Base-by-base conservation (phyloP, 2,888 invertebrate species). In the Rhagonycha lutea region DNA sequence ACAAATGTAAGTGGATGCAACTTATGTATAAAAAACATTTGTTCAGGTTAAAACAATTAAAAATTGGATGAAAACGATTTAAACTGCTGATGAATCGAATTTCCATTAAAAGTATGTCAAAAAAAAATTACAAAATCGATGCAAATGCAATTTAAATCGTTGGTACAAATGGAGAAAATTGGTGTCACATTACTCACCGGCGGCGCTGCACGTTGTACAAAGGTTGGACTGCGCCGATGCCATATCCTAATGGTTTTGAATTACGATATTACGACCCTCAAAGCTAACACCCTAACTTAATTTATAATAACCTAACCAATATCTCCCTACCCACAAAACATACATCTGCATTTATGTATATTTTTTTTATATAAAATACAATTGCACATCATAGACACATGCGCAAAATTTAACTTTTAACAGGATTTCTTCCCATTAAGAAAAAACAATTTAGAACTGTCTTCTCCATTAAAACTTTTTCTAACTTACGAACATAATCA, bases 191-290 rank as follows among this genome's bases (percentile, higher is more conserved):
- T 87, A 88, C 88, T 88, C 88, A 88, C 88, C 88, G 85, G 84
- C 86, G 87, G 87, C 87, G 87, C 86, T 87, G 84, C 82, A 85
- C 86, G 87, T 86, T 86, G 86, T 87, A 86, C 87, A 86, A 86
- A 85, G 87, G 84, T 82, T 85, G 87, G 85, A 86, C 87, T 87
- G 87, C 87, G 87, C 86, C 86, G 87, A 84, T 84, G 86, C 88
- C 88, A 88, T 88, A 83, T 84, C 88, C 88, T 88, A 88, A 87
- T 88, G 86, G 86, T 87, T 88, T 87, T 87, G 86, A 88, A 87
- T 86, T 86, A 88, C 87, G 86, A 86, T 85, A 87, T 88, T 85
- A 88, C 87, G 86, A 79, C 85, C 86, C 87, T 86, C 86, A 86
- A 82, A 83, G 85, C 84, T 84, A 85, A 80, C 81, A 80, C 79